These are phyloP conservation scores for Chydorus sphaericus DNA, from an alignment of 2,888 invertebrate species.

Conservation along the genomic window DNA sequence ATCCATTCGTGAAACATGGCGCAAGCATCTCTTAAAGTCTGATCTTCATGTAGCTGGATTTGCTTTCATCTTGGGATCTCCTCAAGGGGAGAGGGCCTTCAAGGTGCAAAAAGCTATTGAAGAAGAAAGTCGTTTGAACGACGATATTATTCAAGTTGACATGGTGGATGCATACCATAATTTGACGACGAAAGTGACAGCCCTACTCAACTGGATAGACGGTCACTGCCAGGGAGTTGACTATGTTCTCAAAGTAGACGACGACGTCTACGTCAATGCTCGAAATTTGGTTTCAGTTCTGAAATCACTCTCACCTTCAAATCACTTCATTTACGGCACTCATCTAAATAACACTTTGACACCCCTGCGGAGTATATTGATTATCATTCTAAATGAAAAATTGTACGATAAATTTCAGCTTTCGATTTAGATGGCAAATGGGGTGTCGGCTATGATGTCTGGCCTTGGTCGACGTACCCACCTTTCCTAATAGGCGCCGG, in stretches of 20 bases:
- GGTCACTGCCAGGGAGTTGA: background rate
- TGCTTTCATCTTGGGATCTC: background rate
- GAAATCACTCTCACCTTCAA: background rate
- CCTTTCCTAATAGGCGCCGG: background rate
- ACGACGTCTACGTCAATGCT: background rate
- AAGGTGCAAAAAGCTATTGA: background rate
- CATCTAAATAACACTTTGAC: background rate
- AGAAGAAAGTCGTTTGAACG: background rate
- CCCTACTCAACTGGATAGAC: background rate
- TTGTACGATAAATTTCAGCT: too few species aligned
- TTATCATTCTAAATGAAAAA: too few species aligned
- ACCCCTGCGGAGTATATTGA: background rate
- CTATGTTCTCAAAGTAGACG: background rate
- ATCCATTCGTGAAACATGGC: background rate
- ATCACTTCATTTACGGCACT: background rate
- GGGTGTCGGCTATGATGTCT: background rate
- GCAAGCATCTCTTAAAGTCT: background rate
- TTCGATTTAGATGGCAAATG: background rate
- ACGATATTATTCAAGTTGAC: background rate
- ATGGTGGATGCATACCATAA: background rate
- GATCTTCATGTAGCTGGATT: background rate
- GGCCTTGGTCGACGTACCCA: background rate
- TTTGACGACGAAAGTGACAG: background rate
- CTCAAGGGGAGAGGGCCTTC: background rate
- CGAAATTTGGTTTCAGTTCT: background rate